Percentiles rank a stretch among this genome's conserved stretches.
Conservation (phyloP, 2,113 vertebrate genomes). For the Heterotilapia buettikoferi region DNA sequence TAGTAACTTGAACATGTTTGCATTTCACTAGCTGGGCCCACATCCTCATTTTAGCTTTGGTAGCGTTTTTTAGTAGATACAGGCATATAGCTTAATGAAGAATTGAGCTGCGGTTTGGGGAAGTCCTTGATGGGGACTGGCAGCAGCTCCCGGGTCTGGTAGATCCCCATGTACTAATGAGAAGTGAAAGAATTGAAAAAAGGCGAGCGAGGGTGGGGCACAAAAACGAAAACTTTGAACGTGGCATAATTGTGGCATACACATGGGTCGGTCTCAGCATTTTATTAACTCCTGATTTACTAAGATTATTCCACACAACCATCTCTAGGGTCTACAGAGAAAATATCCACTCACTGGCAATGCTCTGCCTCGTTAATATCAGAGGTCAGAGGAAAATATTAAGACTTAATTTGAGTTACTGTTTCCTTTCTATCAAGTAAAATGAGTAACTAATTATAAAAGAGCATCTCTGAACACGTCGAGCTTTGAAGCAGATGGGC, state of each 20-base stretch:
- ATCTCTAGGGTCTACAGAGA: neutral
- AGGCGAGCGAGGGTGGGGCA: neutral
- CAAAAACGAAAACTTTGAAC: neutral
- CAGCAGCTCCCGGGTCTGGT: neutral
- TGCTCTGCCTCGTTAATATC: neutral
- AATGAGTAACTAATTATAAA: neutral
- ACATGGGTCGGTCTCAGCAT: neutral
- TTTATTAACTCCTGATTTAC: neutral
- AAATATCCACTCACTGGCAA: neutral
- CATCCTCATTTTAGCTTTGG: neutral
- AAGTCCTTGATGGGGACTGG: neutral
- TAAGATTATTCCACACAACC: neutral
- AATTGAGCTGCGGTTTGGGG: neutral
- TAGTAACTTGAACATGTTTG: neutral
- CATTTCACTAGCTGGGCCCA: neutral
- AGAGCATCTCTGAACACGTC: neutral
- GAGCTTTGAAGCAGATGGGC: neutral
- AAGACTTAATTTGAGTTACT: too few relatives aligned
- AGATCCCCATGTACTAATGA: neutral
- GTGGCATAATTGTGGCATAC: neutral
- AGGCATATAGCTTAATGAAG: neutral
- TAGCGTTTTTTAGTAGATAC: neutral
- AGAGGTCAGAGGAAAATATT: neutral
- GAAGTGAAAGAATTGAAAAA: neutral
- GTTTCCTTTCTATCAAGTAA: too few relatives aligned